Percentiles rank a stretch among this genome's conserved stretches.
These are phyloP conservation scores for Smithornis capensis DNA, from an alignment of 2,113 vertebrate genomes.

Conservation along the genomic window DNA sequence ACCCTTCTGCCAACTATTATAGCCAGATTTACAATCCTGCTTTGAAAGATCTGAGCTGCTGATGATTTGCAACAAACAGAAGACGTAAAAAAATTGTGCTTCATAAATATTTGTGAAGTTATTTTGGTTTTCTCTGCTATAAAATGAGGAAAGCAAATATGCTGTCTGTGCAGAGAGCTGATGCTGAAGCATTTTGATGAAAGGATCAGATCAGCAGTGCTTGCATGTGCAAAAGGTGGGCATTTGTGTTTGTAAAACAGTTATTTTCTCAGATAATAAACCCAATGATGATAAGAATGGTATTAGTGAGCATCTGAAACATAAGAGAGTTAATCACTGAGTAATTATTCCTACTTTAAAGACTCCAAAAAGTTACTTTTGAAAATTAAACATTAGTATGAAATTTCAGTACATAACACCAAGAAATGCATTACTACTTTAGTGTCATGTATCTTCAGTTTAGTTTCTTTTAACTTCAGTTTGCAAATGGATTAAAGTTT, in stretches of 20 bases:
- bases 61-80: not conserved
- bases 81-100: not conserved
- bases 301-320: not conserved
- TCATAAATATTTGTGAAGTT: not conserved
- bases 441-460: not conserved
- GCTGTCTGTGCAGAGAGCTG: not conserved
- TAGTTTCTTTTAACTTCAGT: not conserved
- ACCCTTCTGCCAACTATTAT: not conserved
- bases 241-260: not conserved
- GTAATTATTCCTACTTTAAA: not conserved
- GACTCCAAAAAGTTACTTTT: not conserved
- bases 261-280: not conserved
- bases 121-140: not conserved
- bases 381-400: not conserved
- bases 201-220: not conserved
- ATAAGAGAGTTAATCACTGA: not conserved
- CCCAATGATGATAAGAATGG: not conserved
- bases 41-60: not conserved
- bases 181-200: not conserved
- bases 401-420: not conserved
- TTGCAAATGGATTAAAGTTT: not conserved
- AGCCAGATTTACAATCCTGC: not conserved
- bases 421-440: not conserved
- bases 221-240: not conserved
- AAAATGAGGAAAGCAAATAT: not conserved